Conservation (phyloP, 2,797 vertebrate genomes). For the Chlorospingus flavigularis region DNA sequence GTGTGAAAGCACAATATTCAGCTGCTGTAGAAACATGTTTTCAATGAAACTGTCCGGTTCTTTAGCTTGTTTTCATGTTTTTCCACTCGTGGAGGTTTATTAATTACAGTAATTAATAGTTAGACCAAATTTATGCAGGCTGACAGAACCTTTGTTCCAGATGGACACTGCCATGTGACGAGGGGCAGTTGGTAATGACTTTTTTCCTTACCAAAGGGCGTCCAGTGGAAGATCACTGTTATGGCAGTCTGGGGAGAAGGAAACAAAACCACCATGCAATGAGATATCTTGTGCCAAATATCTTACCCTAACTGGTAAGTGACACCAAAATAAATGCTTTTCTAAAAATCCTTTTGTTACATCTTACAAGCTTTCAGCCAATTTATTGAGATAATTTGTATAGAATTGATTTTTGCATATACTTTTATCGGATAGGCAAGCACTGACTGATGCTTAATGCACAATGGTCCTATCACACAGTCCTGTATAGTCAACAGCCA, state of each 20-base stretch:
- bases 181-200: neutral
- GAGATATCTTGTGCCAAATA: neutral
- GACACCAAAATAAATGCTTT: neutral
- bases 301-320: neutral
- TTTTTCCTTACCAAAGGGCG: neutral
- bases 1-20: neutral
- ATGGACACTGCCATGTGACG: neutral
- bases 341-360: neutral
- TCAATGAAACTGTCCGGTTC: neutral
- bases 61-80: neutral
- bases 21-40: neutral
- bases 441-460: neutral
- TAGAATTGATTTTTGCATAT: neutral
- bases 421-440: neutral
- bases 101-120: constrained; percentile 4
- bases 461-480: neutral
- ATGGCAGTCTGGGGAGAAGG: neutral
- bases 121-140: neutral
- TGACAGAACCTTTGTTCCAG: neutral
- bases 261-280: neutral
- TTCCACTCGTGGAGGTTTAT: neutral
- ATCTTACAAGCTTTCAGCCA: neutral
- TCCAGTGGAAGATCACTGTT: neutral
- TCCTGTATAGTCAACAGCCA: neutral
- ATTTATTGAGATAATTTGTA: neutral